These are phyloP conservation scores for Phrynosoma blainvillii DNA, from an alignment of 2,113 vertebrate species.

Conservation along the genomic window DNA sequence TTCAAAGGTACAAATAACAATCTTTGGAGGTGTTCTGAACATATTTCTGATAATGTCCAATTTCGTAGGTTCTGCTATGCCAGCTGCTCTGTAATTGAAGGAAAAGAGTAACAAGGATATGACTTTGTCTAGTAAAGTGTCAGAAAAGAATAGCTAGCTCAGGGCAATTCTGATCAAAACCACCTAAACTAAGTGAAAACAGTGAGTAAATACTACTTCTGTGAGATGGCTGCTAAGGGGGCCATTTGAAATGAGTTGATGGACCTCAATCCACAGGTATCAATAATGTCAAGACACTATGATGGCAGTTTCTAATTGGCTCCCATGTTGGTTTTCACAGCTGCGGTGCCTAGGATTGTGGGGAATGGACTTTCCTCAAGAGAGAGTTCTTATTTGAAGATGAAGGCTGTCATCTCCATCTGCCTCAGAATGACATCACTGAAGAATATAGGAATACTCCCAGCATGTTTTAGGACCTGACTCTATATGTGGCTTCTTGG, in stretches of 20 bases:
- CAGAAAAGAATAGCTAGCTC: conserved; percentile 13
- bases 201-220: conserved; percentile 59
- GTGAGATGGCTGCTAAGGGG: conserved; percentile 55
- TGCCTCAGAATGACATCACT: conserved; percentile 4
- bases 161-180: conserved; percentile 39
- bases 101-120: conserved; percentile 17
- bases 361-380: conserved; percentile 48
- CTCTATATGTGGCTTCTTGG: conserved; percentile 31
- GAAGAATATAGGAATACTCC: not conserved
- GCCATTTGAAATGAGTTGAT: conserved; percentile 49
- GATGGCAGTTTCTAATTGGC: conserved; percentile 58
- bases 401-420: conserved; percentile 1
- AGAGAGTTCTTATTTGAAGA: conserved; percentile 24
- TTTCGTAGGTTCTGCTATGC: not conserved
- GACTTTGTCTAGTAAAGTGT: conserved; percentile 39
- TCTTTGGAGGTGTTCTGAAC: not conserved
- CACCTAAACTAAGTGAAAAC: conserved; percentile 39
- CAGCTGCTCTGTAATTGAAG: conserved; percentile 29
- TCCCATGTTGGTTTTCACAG: conserved; percentile 65
- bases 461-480: conserved; percentile 5
- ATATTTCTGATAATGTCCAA: not conserved
- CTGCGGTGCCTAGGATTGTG: conserved; percentile 39
- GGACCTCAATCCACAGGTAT: conserved; percentile 55
- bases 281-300: conserved; percentile 51
- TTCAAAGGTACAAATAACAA: not conserved